Percentiles rank a stretch among this genome's conserved stretches.
phyloP scores from a whole-genome alignment of 2,888 invertebrate species.

The Neocrepidodera transversa region DNA sequence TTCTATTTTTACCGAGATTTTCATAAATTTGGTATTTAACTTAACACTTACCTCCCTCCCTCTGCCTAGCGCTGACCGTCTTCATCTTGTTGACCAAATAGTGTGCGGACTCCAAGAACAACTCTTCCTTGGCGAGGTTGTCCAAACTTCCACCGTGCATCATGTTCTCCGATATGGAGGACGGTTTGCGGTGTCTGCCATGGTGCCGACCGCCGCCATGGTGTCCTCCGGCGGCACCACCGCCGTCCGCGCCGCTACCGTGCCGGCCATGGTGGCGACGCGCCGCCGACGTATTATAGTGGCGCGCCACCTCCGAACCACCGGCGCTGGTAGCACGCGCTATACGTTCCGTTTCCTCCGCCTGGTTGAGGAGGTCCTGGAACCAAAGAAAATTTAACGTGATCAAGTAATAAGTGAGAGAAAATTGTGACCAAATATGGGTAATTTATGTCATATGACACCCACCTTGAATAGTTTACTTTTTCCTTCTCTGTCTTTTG shows the following conservation, averaged over 20 bases:
- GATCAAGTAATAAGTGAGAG: neutral
- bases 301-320: slow-evolving; percentile 58
- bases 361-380: slow-evolving; percentile 78
- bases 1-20: too few relatives aligned
- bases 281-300: slow-evolving; percentile 60
- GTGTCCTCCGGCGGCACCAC: slow-evolving; percentile 55
- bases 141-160: slow-evolving; percentile 67
- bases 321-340: slow-evolving; percentile 64
- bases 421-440: neutral
- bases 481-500: slow-evolving; percentile 85
- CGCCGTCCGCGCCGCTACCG: slow-evolving; percentile 55
- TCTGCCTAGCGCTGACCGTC: slow-evolving; percentile 62
- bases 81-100: slow-evolving; percentile 49
- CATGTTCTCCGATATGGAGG: slow-evolving; percentile 63
- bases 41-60: slow-evolving; percentile 66
- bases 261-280: slow-evolving; percentile 52
- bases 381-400: slow-evolving; percentile 34
- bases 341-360: slow-evolving; percentile 76
- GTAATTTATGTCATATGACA: neutral
- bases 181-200: slow-evolving; percentile 50
- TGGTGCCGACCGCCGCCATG: slow-evolving; percentile 53
- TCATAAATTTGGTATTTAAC: too few relatives aligned
- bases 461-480: slow-evolving; percentile 81
- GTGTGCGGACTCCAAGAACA: slow-evolving; percentile 52
- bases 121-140: slow-evolving; percentile 64